Evolutionary conservation across 2,797 vertebrate genomes (phyloP).

Genomic region (Carcharodon carcharias): DNA sequence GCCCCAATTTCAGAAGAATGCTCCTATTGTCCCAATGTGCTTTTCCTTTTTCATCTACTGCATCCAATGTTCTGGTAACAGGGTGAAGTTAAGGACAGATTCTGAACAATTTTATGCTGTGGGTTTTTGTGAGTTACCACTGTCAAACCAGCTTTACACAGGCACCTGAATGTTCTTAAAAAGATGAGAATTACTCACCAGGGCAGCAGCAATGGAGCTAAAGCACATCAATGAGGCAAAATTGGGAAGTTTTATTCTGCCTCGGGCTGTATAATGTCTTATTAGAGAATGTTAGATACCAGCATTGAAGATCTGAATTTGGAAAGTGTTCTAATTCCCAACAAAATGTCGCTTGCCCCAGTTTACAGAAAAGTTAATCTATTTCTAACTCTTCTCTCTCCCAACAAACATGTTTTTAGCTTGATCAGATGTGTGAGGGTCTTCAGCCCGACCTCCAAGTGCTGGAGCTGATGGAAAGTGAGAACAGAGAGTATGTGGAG

Average conservation of each 20-base stretch:
- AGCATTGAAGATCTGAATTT: neutral
- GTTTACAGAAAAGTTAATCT: neutral
- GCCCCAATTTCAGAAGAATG: neutral
- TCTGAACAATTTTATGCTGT: neutral
- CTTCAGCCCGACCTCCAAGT: neutral
- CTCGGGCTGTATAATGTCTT: neutral
- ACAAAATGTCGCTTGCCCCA: neutral
- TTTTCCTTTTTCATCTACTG: neutral
- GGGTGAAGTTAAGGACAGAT: neutral
- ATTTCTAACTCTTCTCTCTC: neutral
- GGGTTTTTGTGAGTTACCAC: neutral
- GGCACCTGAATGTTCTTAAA: neutral
- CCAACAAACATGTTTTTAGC: neutral
- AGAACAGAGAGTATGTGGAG: neutral
- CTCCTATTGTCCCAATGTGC: neutral
- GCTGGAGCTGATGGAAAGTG: neutral
- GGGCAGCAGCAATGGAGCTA: neutral
- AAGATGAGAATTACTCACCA: neutral
- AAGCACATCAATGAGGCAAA: neutral
- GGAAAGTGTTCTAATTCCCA: neutral
- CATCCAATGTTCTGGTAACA: neutral
- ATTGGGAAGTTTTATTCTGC: neutral
- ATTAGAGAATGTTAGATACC: neutral
- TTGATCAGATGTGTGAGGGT: neutral
- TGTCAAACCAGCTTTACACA: neutral